Evolutionary conservation across 2,113 vertebrate genomes (phyloP).

Genomic region (Ameiurus melas): DNA sequence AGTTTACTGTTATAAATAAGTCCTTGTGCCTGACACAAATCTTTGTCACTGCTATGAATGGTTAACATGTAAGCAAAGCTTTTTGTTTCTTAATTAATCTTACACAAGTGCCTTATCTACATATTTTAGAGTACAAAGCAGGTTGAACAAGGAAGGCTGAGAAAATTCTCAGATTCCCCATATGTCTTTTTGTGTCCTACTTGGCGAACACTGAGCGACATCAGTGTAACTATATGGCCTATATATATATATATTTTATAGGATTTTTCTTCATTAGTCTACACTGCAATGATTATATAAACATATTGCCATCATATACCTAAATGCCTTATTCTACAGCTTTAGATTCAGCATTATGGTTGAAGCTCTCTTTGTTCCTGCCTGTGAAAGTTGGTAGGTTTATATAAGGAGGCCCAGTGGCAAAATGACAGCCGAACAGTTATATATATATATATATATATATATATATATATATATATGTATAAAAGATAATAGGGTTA

Average conservation of each 20-base stretch:
- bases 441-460: no score
- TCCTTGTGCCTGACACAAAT: background rate
- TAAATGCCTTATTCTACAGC: background rate
- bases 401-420: background rate
- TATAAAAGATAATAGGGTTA: no score
- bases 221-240: background rate
- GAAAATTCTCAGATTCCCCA: background rate
- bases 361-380: background rate
- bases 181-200: background rate
- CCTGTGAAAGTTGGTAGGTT: background rate
- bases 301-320: background rate
- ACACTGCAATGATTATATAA: background rate
- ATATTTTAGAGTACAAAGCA: background rate
- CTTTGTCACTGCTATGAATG: background rate
- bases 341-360: background rate
- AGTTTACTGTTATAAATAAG: background rate
- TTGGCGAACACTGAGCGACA: background rate
- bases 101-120: background rate
- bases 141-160: background rate
- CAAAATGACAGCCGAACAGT: background rate
- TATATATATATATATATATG: no score
- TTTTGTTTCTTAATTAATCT: background rate
- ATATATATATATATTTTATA: conserved; percentile 22
- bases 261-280: no score
- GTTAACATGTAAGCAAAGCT: background rate